Evolutionary conservation across 2,797 vertebrate species (phyloP).

Genomic region (Mormyrops attenuatus): DNA sequence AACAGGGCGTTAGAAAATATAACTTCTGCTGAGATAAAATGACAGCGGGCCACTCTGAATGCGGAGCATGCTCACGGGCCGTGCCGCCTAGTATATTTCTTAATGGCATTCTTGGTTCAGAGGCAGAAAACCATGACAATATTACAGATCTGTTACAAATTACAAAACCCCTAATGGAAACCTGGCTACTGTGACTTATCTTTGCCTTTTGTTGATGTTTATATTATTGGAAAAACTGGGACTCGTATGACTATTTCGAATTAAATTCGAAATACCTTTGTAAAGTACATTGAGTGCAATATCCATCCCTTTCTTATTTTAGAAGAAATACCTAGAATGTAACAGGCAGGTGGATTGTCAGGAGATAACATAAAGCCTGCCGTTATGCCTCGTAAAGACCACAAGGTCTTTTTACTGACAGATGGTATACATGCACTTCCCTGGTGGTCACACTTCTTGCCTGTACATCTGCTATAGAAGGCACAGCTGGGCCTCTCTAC

Average conservation of each 20-base stretch:
- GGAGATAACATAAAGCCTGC: background rate
- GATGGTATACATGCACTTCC: background rate
- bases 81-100: background rate
- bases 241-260: background rate
- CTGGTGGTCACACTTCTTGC: background rate
- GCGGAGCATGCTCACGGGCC: background rate
- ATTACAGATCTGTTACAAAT: background rate
- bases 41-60: background rate
- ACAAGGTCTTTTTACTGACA: slow-evolving; percentile 2
- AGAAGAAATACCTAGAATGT: background rate
- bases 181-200: background rate
- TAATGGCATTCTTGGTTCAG: background rate
- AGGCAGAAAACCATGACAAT: background rate
- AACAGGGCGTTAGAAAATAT: background rate
- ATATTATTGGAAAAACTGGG: background rate
- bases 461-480: background rate
- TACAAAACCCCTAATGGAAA: background rate
- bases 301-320: background rate
- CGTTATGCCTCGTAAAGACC: background rate
- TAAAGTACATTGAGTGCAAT: background rate
- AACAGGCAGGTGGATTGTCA: background rate
- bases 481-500: background rate
- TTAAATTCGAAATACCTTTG: background rate
- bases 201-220: background rate
- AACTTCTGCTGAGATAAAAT: background rate